phyloP scores from a whole-genome alignment of 2,888 invertebrate genomes.

The Leucozona laternaria region DNA sequence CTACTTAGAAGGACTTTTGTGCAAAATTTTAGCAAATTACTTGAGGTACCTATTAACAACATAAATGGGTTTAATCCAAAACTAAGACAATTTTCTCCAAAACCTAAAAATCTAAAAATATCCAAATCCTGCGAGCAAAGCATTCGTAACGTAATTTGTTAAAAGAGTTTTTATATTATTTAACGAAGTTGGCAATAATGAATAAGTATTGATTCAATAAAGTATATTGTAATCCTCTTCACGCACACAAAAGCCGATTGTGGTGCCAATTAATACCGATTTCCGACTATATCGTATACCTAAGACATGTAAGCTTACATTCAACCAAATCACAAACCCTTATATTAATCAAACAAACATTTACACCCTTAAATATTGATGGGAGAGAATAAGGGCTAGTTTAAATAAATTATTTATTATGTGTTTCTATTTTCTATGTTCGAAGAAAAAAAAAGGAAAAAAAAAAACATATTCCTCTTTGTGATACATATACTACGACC shows the following conservation, averaged over 20 bases:
- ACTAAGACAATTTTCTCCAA: too few species aligned
- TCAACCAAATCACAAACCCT: constrained; percentile 13
- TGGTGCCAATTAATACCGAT: constrained; percentile 26
- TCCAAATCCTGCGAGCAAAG: too few species aligned
- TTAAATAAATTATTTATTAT: constrained; percentile 17
- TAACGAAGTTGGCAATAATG: background rate
- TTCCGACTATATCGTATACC: constrained; percentile 1
- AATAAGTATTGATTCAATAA: too few species aligned
- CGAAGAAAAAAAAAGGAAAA: background rate
- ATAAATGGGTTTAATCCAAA: too few species aligned
- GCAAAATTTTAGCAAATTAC: too few species aligned
- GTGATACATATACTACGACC: too few species aligned
- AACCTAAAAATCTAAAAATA: too few species aligned
- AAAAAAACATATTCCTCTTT: background rate
- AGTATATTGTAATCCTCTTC: constrained; percentile 3
- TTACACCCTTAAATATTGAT: constrained; percentile 23
- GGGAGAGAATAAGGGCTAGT: constrained; percentile 6
- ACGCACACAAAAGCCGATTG: constrained; percentile 29
- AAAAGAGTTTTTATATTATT: background rate
- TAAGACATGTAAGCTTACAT: constrained; percentile 19
- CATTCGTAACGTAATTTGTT: background rate
- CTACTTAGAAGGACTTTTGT: too few species aligned
- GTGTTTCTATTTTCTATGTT: background rate
- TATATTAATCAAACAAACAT: constrained; percentile 33
- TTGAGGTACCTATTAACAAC: too few species aligned